phyloP scores from a whole-genome alignment of 1,140 invertebrate species.

The Arctopsyche grandis region DNA sequence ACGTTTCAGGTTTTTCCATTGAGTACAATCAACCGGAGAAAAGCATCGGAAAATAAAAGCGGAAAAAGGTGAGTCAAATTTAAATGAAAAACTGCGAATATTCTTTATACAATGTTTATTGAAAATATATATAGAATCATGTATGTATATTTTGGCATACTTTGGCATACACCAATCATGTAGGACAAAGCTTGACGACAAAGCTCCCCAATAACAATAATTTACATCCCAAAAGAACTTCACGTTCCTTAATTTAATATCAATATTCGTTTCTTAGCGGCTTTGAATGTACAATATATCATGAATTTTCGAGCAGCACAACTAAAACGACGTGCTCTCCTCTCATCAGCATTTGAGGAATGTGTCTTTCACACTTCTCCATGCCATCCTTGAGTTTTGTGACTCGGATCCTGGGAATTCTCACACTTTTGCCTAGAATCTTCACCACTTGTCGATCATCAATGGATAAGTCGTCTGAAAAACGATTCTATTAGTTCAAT shows the following conservation, averaged over 20 bases:
- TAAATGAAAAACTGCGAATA: too few species aligned
- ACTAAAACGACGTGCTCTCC: constrained; percentile 86
- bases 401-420: constrained; percentile 64
- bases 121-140: too few species aligned
- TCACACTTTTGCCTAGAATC: background rate
- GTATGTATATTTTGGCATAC: too few species aligned
- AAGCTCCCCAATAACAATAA: background rate
- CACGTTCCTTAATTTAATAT: background rate
- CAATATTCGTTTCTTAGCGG: too few species aligned
- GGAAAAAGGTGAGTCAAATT: background rate
- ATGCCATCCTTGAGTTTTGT: constrained; percentile 69
- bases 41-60: background rate
- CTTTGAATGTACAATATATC: too few species aligned
- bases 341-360: constrained; percentile 83
- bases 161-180: background rate
- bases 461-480: constrained; percentile 21
- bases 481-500: too few species aligned
- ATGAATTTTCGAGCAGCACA: constrained; percentile 13
- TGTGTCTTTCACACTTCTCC: constrained; percentile 76
- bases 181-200: background rate
- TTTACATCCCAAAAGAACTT: background rate
- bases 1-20: background rate
- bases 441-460: background rate
- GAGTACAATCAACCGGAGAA: background rate
- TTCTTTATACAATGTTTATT: too few species aligned